Evolutionary conservation across 2,888 invertebrate genomes (phyloP).

Genomic region (Frankliniella intonsa): DNA sequence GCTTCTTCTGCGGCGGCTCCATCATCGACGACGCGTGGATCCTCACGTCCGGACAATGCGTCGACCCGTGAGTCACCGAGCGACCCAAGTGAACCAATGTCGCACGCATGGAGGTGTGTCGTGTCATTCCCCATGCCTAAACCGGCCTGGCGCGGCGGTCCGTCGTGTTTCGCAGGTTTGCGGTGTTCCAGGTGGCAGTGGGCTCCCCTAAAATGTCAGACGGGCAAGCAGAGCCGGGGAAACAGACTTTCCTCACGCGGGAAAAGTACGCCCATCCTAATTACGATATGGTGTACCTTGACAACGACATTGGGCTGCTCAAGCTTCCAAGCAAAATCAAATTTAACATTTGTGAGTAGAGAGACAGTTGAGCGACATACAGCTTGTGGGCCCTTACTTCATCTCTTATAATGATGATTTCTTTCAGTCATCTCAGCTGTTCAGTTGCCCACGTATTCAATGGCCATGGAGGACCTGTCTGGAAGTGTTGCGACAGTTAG

Average conservation of each 20-base stretch:
- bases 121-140: too few species aligned
- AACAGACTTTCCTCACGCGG: not conserved
- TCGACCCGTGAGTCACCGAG: not conserved
- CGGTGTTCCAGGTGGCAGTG: not conserved
- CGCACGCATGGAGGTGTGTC: too few species aligned
- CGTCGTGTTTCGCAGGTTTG: not conserved
- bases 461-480: not conserved
- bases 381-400: not conserved
- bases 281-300: not conserved
- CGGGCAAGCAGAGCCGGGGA: not conserved
- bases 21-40: not conserved
- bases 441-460: not conserved
- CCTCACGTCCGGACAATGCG: not conserved
- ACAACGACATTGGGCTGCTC: not conserved
- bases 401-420: not conserved
- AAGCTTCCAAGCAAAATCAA: not conserved
- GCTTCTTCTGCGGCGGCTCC: slow-evolving; percentile 12
- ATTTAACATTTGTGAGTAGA: not conserved
- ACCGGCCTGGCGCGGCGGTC: too few species aligned
- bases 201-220: not conserved
- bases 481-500: not conserved
- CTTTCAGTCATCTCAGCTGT: not conserved
- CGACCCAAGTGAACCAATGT: too few species aligned
- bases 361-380: not conserved
- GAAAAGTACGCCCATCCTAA: not conserved